Evolutionary conservation across 2,888 invertebrate species (phyloP), one percentile per base, ranked within the genome.

Genomic region (Bhutanitis thaidina): DNA sequence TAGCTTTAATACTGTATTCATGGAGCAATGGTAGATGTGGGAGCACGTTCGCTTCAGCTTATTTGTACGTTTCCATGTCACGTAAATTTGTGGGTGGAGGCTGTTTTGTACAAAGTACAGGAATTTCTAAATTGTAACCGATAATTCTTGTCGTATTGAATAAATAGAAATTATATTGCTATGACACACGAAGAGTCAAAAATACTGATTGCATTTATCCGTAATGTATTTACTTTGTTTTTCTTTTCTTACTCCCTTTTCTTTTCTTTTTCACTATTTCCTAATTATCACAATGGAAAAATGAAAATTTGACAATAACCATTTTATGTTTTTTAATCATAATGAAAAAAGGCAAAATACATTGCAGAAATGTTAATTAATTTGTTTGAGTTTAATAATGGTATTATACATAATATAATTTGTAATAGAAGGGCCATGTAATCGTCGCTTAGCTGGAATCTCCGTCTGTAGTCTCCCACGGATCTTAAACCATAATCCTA

Each of bases 401-500:
- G 65, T 62, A 7, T 1, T 5, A 8, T 61, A 60, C 60, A 60
- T 62, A 65, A 65, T 62, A 67, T 61, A 61, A 46, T 46, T 46
- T 40, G 5, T 20, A 20, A 20, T 20, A 51, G 51, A 37, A 41
- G 41, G 51, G 41, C 32, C 61, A 62, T 65, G 62, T 74, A 71
- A 78, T 71, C 68, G 67, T 58, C 61, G 67, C 71, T 71, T 71
- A 71, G 62, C 60, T 62, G 64, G 65, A 62, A 66, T 58, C 55
- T 60, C 65, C 65, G 58, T 65, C 60, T 65, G 63, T 54, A 54
- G 49, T 56, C 53, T 65, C 64, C 58, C 65, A 64, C 63, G 63
- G 58, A 52, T 63, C 81, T 85, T 77, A 80, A 57, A 56, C 52
- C 60, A 60, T 80, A 82, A 85, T 82, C 82, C 78, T 57, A 54